Conservation (phyloP, 2,797 vertebrate species). For the Yasuhikotakia modesta region DNA sequence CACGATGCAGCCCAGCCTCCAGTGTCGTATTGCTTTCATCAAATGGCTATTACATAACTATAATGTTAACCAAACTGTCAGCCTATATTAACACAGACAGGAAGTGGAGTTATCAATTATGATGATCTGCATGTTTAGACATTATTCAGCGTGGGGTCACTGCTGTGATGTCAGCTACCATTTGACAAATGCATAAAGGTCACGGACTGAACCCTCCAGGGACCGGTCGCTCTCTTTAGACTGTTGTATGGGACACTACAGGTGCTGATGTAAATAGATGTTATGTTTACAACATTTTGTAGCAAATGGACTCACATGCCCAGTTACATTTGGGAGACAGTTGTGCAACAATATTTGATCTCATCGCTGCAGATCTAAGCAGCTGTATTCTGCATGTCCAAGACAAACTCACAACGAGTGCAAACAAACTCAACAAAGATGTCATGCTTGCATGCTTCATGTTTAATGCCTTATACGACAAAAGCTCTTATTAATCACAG, state of each 20-base stretch:
- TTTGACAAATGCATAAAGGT: not conserved
- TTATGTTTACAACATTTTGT: constrained; percentile 61
- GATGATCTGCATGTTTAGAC: not conserved
- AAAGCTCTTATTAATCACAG: constrained; percentile 78
- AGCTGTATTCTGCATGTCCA: constrained; percentile 64
- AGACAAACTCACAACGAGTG: constrained; percentile 77
- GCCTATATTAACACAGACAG: not conserved
- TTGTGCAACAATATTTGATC: constrained; percentile 41
- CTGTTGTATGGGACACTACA: constrained; percentile 34
- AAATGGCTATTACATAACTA: not conserved
- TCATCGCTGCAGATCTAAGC: constrained; percentile 42
- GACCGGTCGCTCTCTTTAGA: not conserved
- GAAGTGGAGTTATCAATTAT: not conserved
- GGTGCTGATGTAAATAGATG: constrained; percentile 54
- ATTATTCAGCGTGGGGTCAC: not conserved
- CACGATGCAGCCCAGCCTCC: not conserved
- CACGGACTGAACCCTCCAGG: constrained; percentile 5
- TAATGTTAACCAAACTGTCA: not conserved
- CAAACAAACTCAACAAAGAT: constrained; percentile 71
- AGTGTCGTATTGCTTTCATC: not conserved
- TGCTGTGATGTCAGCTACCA: not conserved
- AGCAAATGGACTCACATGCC: constrained; percentile 46
- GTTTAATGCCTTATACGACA: constrained; percentile 83
- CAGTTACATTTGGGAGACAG: constrained; percentile 13
- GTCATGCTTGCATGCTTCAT: constrained; percentile 76